Percentiles rank a stretch among this genome's conserved stretches.
phyloP scores from a whole-genome alignment of 2,888 invertebrate species.

The Eupeodes luniger region DNA sequence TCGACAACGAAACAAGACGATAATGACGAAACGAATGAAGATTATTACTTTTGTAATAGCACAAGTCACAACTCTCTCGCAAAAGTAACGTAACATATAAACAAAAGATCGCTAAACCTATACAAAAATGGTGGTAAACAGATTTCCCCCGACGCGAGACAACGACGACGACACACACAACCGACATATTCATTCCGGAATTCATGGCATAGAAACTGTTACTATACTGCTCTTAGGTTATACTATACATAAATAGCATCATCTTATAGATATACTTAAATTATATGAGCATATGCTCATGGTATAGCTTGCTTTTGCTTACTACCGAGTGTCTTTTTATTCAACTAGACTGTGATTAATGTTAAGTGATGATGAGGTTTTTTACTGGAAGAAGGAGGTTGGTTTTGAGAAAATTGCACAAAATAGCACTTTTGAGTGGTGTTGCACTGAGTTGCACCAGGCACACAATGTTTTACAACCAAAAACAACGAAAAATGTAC shows the following conservation, averaged over 20 bases:
- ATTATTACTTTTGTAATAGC: conserved; percentile 34
- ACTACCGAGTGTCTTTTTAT: not conserved
- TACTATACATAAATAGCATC: not conserved
- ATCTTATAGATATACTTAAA: not conserved
- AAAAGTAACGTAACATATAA: conserved; percentile 41
- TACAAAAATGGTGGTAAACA: conserved; percentile 43
- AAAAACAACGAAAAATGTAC: not conserved
- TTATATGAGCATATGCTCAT: too few relatives aligned
- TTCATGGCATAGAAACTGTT: conserved; percentile 40
- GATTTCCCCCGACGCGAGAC: conserved; percentile 19
- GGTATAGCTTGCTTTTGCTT: not conserved
- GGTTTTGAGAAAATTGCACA: conserved; percentile 22
- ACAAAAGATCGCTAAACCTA: conserved; percentile 37
- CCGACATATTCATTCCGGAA: conserved; percentile 9
- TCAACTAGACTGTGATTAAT: conserved; percentile 24
- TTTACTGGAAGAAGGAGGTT: not conserved
- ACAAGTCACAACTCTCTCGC: conserved; percentile 19
- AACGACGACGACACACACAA: not conserved
- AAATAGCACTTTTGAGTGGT: conserved; percentile 34
- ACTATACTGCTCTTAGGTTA: not conserved
- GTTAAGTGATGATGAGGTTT: conserved; percentile 29
- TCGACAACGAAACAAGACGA: not conserved
- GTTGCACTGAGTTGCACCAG: conserved; percentile 34
- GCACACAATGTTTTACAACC: not conserved
- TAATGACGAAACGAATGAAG: not conserved